phyloP scores from a whole-genome alignment of 2,888 invertebrate species.

The Acronicta psi region DNA sequence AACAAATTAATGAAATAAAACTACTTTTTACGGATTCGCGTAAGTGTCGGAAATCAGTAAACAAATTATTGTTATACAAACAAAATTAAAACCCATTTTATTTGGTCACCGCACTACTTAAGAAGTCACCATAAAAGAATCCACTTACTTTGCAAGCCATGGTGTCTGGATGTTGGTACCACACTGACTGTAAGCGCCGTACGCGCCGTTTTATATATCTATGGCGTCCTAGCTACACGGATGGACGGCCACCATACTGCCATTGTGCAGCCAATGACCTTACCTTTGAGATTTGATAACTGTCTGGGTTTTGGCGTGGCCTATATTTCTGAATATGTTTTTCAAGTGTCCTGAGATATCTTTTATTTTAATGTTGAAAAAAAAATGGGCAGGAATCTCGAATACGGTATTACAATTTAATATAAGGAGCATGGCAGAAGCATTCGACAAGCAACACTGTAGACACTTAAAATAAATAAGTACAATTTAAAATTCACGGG shows the following conservation, averaged over 20 bases:
- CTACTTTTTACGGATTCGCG: too few species aligned
- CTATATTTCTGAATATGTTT: conserved; percentile 28
- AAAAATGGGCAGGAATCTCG: too few species aligned
- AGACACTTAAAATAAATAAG: too few species aligned
- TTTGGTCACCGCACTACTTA: not conserved
- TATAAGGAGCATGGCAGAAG: too few species aligned
- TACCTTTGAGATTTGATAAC: conserved; percentile 43
- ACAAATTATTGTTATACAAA: not conserved
- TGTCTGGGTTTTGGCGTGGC: conserved; percentile 24
- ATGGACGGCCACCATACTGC: conserved; percentile 71
- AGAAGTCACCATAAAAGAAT: conserved; percentile 7
- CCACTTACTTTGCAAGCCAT: conserved; percentile 60
- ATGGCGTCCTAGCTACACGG: conserved; percentile 79
- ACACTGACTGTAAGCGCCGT: conserved; percentile 47
- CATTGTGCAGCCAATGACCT: conserved; percentile 75
- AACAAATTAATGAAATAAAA: too few species aligned
- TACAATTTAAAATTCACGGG: too few species aligned
- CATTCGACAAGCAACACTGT: too few species aligned
- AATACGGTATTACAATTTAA: too few species aligned
- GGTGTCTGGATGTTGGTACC: conserved; percentile 47
- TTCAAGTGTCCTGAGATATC: not conserved
- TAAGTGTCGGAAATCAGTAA: too few species aligned
- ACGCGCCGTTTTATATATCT: conserved; percentile 71
- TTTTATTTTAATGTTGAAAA: too few species aligned
- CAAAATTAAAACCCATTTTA: not conserved